Base-by-base conservation (phyloP, 2,888 invertebrate genomes). In the Rhagophthalmus giganteus region DNA sequence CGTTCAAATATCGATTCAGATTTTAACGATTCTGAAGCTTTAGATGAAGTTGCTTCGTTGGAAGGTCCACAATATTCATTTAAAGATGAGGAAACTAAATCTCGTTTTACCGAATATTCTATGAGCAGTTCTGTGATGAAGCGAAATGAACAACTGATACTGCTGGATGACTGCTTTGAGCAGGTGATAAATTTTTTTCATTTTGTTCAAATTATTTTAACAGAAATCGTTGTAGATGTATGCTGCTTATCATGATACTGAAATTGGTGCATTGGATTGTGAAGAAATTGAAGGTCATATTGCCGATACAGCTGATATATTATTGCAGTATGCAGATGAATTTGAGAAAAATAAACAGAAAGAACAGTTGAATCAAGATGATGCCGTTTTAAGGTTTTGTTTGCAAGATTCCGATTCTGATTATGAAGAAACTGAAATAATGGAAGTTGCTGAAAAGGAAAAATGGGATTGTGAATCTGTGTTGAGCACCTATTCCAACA, bases 401-500 rank as follows among this genome's bases (percentile, higher is more conserved):
- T 10, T 53, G 13, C 12, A 46, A 24, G 25, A 44, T 37, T 62
- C 65, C 50, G 73, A 75, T 13, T 74, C 78, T 5, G 76, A 79
- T 0, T 83, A 83, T 25, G 82, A 84, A 1, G 79, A 81, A 53
- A 76, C 86, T 7, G 71, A 85, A 25, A 78, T 79, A 20, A 74
- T 83, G 0, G 76, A 84, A 55, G 82, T 86, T 1, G 80, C 83
- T 15, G 80, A 84, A 40, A 81, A 84, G 58, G 81, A 84, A 55
- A 86, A 84, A 71, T 94, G 89, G 90, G 95, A 96, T 75, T 95
- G 95, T 66, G 90, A 95, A 77, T 90, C 90, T 45, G 88, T 95
- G 60, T 76, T 95, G 2, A 89, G 90, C 11, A 94, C 92, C 0
- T 92, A 92, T 71, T 94, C 94, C 4, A 96, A 88, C 69, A 78